Base-by-base conservation (phyloP, 2,888 invertebrate genomes). In the Rotaria socialis region DNA sequence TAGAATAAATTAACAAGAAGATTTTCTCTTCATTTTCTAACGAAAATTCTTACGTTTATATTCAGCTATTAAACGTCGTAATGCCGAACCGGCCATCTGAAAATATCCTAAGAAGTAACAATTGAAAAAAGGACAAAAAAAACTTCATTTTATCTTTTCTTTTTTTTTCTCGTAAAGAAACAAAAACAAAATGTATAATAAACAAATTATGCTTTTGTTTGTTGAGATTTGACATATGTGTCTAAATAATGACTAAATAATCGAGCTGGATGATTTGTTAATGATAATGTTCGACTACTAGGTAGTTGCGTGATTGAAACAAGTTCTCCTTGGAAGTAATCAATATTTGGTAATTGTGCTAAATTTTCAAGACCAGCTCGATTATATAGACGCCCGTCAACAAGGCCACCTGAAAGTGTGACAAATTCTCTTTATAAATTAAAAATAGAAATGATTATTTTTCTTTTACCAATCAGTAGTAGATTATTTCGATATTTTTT, bases 31-130 rank as follows among this genome's bases (percentile, higher is more conserved):
- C 8, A 50, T 24, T 24, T 24, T 43, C 2, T 52, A 43, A 19
- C 50, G 6, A 5, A 6, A 80, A 50, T 41, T 27, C 41, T 74
- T 86, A 86, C 86, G 86, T 56, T 86, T 86, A 52, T 85, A 86
- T 52, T 86, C 86, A 58, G 85, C 86, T 75, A 86, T 85, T 11
- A 86, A 58, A 56, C 86, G 74, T 41, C 85, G n/a, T 56, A 86
- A 50, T 35, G 86, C 86, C n/a, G 86, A 86, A 43, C 85, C 86
- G 56, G 85, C 85, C 87, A 87, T 87, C 67, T 67, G 67, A 67
- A 67, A 67, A 67, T 67, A 67, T 67, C 35, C 67, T 75, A 75
- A 75, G 43, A 43, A 47, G 47, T 24, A 75, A 75, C 41, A 47
- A 5, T 43, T 43, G 1, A 19, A 75, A 75, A 47, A 41, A 75